Evolutionary conservation across 2,888 invertebrate genomes (phyloP), one percentile per base, ranked within the genome.

Genomic region (Perithous albicinctus): DNA sequence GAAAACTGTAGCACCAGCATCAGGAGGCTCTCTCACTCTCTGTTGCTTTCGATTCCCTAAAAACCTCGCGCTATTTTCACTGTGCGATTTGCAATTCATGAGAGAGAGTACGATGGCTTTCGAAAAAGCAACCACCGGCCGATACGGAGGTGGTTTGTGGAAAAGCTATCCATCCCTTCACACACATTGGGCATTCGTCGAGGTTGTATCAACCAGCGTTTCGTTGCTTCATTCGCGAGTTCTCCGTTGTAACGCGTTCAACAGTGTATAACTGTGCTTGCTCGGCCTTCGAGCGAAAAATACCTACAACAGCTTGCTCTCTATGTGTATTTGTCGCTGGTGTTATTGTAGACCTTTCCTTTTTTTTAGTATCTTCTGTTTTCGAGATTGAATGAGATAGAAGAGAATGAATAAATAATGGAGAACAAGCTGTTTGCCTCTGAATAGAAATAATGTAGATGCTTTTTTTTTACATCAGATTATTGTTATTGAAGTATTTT

Each of bases 1-100:
- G n/a, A n/a, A 29, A 23, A 23, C 54, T n/a, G 54, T 6, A 26
- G 12, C 54, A 56, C 20, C 32, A 29, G 5, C 48, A 46, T 8
- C 5, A 64, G 23, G 48, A 4, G 6, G 46, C 59, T 78, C 63
- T 41, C 63, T 73, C 43, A 29, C 56, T 70, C 59, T 23, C 48
- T 32, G n/a, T 23, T n/a, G 32, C 32, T 32, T 73, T n/a, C 46
- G 15, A 35, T 7, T 12, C 48, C 2, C 41, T 56, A 43, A 72
- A 64, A 66, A 46, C 35, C 56, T 46, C 72, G 43, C 72, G 29
- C 43, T 61, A 72, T 72, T 72, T 67, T 51, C 67, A 67, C 67
- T 67, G 35, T 20, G n/a, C 67, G 67, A 67, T 76, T 66, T 69
- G 76, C 69, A 76, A 76, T 76, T 76, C 76, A 76, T 76, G 76